Evolutionary conservation across 2,888 invertebrate species (phyloP), one percentile per base, ranked within the genome.

Genomic region (Melipona bicolor): DNA sequence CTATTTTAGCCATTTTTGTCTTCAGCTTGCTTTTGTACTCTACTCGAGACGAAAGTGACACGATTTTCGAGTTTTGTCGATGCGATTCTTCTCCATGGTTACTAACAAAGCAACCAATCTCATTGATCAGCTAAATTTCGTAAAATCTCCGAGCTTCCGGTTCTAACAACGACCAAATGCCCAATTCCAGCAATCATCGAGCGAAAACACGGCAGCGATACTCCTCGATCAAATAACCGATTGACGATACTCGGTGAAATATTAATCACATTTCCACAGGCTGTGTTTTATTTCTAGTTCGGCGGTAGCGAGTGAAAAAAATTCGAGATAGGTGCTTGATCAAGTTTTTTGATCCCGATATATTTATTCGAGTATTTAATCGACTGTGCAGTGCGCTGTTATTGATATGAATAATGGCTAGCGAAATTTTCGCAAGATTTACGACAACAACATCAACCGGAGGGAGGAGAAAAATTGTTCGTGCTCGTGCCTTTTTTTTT

Each of bases 311-410:
- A 67, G 24, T 67, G 43, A n/a, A 43, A 43, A 67, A 67, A 32
- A 67, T n/a, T 43, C 17, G 65, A 17, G n/a, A 43, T 67, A 21
- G n/a, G n/a, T 24, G 4, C 5, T 67, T n/a, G 43, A 67, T 59
- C 56, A 59, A 24, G n/a, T n/a, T n/a, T 43, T 49, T 67, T 24
- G 43, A 67, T 15, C n/a, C 17, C 4, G 65, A 43, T 67, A 67
- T 67, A 67, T 67, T 67, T 67, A 43, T 67, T 49, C n/a, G n/a
- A 67, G 24, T 67, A 67, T 67, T 43, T 43, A n/a, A 67, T 5
- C 43, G 43, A 43, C 43, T 43, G 15, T 43, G 43, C 43, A 17
- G 13, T 9, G n/a, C 15, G 43, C n/a, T 49, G 49, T 67, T 67
- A n/a, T n/a, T n/a, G 21, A n/a, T 43, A 67, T 67, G 65, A 67